These are phyloP conservation scores for Hemaris fuciformis DNA, from an alignment of 2,888 invertebrate species.

Conservation along the genomic window DNA sequence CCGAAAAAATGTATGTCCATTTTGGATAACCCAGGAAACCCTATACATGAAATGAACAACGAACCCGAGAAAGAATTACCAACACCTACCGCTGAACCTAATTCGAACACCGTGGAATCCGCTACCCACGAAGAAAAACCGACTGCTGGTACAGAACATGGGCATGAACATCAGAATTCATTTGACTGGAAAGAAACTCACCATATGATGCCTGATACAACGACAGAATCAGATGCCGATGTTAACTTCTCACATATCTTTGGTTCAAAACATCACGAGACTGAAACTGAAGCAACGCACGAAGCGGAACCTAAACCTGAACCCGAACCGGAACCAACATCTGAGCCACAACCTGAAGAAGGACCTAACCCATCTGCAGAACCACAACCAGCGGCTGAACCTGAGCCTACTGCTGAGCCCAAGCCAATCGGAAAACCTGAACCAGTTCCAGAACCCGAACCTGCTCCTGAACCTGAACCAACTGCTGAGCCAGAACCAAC, in stretches of 20 bases:
- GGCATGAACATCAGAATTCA: slow-evolving; percentile 32
- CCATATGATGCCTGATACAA: slow-evolving; percentile 43
- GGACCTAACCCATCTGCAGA: slow-evolving; percentile 25
- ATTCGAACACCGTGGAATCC: slow-evolving; percentile 44
- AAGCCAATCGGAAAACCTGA: slow-evolving; percentile 36
- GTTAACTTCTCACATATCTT: slow-evolving; percentile 60
- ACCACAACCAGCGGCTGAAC: slow-evolving; percentile 37
- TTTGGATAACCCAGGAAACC: slow-evolving; percentile 41
- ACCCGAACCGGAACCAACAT: slow-evolving; percentile 31
- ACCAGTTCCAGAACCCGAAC: slow-evolving; percentile 35
- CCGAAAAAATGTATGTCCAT: slow-evolving; percentile 69
- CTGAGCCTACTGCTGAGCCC: slow-evolving; percentile 38
- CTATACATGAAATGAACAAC: slow-evolving; percentile 27
- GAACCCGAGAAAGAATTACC: slow-evolving; percentile 36
- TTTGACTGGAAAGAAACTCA: slow-evolving; percentile 64
- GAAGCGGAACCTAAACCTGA: slow-evolving; percentile 28
- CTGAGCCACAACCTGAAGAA: slow-evolving; percentile 26
- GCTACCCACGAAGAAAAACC: slow-evolving; percentile 46
- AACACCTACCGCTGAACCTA: slow-evolving; percentile 40
- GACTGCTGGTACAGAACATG: slow-evolving; percentile 37
- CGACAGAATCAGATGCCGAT: slow-evolving; percentile 52
- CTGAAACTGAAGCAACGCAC: slow-evolving; percentile 30
- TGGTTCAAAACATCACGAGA: slow-evolving; percentile 42
- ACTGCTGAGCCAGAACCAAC: slow-evolving; percentile 31
- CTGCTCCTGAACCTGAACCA: slow-evolving; percentile 34